Evolutionary conservation across 2,113 vertebrate species (phyloP).

Genomic region (Gallinago jamesoni): DNA sequence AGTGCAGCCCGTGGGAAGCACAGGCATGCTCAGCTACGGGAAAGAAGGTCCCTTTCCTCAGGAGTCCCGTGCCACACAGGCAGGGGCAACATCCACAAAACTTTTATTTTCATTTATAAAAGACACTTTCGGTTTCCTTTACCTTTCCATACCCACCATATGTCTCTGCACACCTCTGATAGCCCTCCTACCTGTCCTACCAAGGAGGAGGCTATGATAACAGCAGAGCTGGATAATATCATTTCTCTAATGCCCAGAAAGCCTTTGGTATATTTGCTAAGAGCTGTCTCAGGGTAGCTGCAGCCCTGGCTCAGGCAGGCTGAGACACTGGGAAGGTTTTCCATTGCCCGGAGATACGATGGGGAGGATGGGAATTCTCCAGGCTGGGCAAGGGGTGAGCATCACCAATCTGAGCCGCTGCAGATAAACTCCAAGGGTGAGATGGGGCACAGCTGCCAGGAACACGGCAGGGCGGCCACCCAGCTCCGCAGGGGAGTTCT

Average conservation of each 20-base stretch:
- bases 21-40: background rate
- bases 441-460: background rate
- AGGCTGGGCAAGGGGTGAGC: background rate
- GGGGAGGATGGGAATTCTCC: background rate
- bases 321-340: background rate
- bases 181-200: background rate
- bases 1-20: background rate
- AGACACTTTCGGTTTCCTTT: background rate
- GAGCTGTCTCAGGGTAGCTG: background rate
- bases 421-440: background rate
- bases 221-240: background rate
- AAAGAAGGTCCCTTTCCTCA: background rate
- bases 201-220: background rate
- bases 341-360: fast-evolving
- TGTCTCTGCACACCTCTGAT: background rate
- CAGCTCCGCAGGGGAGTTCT: background rate
- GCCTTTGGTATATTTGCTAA: background rate
- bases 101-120: background rate
- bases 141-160: background rate
- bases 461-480: fast-evolving
- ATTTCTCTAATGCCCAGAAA: background rate
- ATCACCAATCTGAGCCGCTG: background rate
- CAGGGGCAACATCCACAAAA: background rate
- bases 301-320: background rate
- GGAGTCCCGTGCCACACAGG: background rate